A percentile compares a stretch with the other conserved stretches of the same genome.
These are phyloP conservation scores for Thysanoteuthis rhombus DNA, from an alignment of 2,888 invertebrate genomes.

Conservation along the genomic window DNA sequence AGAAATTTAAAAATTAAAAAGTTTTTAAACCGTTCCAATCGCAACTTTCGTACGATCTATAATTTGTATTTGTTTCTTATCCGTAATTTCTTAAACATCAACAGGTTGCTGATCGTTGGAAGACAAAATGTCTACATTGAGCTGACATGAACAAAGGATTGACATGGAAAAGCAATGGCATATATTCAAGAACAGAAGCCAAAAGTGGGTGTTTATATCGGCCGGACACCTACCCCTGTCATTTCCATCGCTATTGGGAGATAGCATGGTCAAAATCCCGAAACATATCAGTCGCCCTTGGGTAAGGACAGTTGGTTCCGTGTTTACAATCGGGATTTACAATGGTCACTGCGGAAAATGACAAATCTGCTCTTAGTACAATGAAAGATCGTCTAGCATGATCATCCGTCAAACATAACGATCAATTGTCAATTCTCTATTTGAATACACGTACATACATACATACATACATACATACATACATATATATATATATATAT, in stretches of 20 bases:
- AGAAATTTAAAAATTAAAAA: too few relatives aligned
- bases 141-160: neutral
- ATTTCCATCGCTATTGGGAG: neutral
- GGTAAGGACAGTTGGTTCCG: neutral
- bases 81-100: too few relatives aligned
- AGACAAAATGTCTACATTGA: neutral
- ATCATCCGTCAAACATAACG: too few relatives aligned
- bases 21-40: too few relatives aligned
- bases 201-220: neutral
- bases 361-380: neutral
- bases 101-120: too few relatives aligned
- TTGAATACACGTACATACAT: too few relatives aligned
- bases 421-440: too few relatives aligned
- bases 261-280: neutral
- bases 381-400: too few relatives aligned
- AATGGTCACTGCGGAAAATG: neutral
- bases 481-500: too few relatives aligned
- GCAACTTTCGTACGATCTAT: too few relatives aligned
- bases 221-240: neutral
- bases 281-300: neutral
- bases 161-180: neutral
- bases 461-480: too few relatives aligned
- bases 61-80: too few relatives aligned
- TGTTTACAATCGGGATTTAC: neutral
- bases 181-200: neutral